phyloP scores from a whole-genome alignment of 2,888 invertebrate genomes.

The Axea sp. region DNA sequence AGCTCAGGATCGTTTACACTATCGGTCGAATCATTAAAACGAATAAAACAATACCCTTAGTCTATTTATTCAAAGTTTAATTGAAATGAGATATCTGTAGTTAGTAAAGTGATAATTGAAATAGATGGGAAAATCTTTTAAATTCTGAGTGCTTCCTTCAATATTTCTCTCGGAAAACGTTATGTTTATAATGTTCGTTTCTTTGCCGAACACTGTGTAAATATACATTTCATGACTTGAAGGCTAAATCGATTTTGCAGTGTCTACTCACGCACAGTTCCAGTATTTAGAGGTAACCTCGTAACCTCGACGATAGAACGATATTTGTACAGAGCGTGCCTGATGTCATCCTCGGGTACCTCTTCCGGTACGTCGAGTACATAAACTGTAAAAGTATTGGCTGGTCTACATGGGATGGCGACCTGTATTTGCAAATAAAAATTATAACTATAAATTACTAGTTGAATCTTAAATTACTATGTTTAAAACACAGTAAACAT shows the following conservation, averaged over 20 bases:
- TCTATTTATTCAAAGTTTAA: conserved; percentile 52
- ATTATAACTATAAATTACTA: no score
- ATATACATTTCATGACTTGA: conserved; percentile 56
- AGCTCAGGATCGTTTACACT: conserved; percentile 7
- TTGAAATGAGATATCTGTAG: conserved; percentile 35
- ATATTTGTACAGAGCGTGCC: conserved; percentile 89
- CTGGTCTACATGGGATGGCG: conserved; percentile 91
- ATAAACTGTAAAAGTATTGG: conserved; percentile 91
- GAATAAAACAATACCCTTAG: conserved; percentile 33
- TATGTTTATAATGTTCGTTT: conserved; percentile 51
- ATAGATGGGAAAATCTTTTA: conserved; percentile 47
- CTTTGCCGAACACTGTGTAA: conserved; percentile 48
- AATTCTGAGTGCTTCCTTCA: conserved; percentile 17
- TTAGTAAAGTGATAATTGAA: conserved; percentile 53
- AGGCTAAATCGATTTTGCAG: conserved; percentile 59
- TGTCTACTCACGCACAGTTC: conserved; percentile 74
- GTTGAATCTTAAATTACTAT: no score
- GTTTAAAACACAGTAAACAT: no score
- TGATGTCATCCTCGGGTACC: conserved; percentile 90
- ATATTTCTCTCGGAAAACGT: conserved; percentile 47
- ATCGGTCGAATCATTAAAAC: conserved; percentile 15
- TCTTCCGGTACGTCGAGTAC: conserved; percentile 92
- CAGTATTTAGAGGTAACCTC: conserved; percentile 82
- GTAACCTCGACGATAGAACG: conserved; percentile 90
- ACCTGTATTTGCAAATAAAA: conserved; percentile 80